Conservation (phyloP, 2,113 vertebrate genomes). For the Piprites chloris region DNA sequence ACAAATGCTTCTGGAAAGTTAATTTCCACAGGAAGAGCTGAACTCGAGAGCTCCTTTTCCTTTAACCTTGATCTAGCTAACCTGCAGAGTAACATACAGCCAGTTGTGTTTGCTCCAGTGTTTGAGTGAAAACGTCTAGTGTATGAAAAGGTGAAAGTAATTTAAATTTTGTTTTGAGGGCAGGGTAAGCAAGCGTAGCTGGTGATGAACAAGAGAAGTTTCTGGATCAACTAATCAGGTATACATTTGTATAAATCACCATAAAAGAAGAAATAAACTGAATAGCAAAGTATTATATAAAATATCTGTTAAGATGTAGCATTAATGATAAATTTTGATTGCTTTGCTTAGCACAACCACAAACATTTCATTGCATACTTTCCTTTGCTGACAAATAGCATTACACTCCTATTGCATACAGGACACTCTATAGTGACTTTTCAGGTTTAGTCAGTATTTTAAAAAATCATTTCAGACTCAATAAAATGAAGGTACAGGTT, state of each 20-base stretch:
- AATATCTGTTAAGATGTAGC: background rate
- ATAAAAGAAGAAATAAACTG: background rate
- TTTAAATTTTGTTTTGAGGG: background rate
- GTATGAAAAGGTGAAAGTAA: background rate
- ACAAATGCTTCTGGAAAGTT: background rate
- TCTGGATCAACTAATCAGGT: background rate
- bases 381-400: background rate
- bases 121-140: background rate
- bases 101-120: background rate
- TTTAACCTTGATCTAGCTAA: background rate
- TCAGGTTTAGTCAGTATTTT: background rate
- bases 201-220: background rate
- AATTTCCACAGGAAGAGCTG: background rate
- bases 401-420: background rate
- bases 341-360: background rate
- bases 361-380: background rate
- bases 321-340: background rate
- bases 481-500: background rate
- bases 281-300: background rate
- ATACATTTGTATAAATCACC: background rate
- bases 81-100: background rate
- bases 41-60: background rate
- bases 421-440: background rate
- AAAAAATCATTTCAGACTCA: background rate
- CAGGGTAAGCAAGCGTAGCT: background rate